Evolutionary conservation across 2,113 vertebrate genomes (phyloP).

Genomic region (Cryptotis parvus): DNA sequence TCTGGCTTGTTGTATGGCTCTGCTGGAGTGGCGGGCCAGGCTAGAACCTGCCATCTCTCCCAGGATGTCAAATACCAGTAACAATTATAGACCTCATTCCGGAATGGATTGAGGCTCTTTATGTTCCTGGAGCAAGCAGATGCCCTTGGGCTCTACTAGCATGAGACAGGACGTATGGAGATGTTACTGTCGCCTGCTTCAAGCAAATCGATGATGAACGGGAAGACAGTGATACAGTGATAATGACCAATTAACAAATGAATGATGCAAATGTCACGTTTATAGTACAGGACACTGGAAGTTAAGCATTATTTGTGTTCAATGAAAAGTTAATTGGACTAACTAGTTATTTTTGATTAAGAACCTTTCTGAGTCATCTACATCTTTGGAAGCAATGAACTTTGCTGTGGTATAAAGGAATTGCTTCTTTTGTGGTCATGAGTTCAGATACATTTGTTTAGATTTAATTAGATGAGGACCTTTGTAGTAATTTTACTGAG

Average conservation of each 20-base stretch:
- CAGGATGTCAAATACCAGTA: no score
- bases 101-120: no score
- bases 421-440: background rate
- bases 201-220: no score
- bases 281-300: constrained; percentile 9
- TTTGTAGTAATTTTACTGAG: constrained; percentile 48
- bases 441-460: constrained; percentile 64
- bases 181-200: no score
- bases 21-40: no score
- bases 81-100: no score
- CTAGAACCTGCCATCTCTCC: no score
- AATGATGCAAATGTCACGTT: constrained; percentile 32
- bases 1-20: no score
- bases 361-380: constrained; percentile 51
- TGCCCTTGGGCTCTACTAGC: no score
- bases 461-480: constrained; percentile 41
- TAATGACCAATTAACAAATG: constrained; percentile 23
- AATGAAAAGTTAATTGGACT: constrained; percentile 65
- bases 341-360: constrained; percentile 58
- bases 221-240: no score
- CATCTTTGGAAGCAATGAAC: constrained; percentile 55
- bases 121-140: no score
- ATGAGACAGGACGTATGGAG: no score
- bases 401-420: constrained; percentile 38
- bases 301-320: constrained; percentile 56